Evolutionary conservation across 1,140 invertebrate genomes (phyloP).

Genomic region (Drosophila kanapiae): DNA sequence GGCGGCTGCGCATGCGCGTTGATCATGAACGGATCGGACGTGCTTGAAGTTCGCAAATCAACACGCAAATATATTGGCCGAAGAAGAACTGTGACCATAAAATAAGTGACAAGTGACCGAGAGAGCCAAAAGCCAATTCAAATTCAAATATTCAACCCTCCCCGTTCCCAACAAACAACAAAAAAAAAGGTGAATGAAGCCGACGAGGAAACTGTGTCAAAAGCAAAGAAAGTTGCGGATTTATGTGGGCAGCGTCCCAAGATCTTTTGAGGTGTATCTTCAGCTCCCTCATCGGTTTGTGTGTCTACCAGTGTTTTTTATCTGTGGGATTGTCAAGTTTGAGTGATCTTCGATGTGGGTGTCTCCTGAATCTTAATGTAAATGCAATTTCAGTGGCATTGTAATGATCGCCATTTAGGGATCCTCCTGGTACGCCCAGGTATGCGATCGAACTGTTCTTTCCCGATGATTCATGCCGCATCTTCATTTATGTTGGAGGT

Average conservation of each 20-base stretch:
- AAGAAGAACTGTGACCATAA: conserved; percentile 32
- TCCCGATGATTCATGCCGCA: conserved; percentile 29
- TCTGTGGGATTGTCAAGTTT: conserved; percentile 45
- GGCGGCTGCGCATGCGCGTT: conserved; percentile 64
- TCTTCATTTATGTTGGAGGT: conserved; percentile 38
- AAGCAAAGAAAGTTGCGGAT: conserved; percentile 63
- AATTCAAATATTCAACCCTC: conserved; percentile 20
- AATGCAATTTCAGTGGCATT: conserved; percentile 15
- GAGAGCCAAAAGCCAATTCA: conserved; percentile 7
- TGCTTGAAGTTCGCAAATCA: conserved; percentile 64
- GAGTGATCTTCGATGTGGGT: conserved; percentile 52
- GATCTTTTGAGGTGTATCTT: conserved; percentile 38
- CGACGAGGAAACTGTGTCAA: conserved; percentile 65
- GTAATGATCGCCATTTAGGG: conserved; percentile 69
- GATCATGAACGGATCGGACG: conserved; percentile 61
- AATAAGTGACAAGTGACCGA: conserved; percentile 47
- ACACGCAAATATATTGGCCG: neutral
- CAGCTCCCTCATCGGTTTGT: conserved; percentile 6
- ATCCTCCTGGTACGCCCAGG: conserved; percentile 55
- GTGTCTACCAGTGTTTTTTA: neutral
- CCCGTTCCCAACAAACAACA: conserved; percentile 13
- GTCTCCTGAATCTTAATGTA: conserved; percentile 48
- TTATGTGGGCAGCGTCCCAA: conserved; percentile 37
- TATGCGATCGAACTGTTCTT: conserved; percentile 30
- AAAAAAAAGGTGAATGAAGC: conserved; percentile 69